Conservation (phyloP, 1,140 invertebrate species). For the Drosophila melanogaster region DNA sequence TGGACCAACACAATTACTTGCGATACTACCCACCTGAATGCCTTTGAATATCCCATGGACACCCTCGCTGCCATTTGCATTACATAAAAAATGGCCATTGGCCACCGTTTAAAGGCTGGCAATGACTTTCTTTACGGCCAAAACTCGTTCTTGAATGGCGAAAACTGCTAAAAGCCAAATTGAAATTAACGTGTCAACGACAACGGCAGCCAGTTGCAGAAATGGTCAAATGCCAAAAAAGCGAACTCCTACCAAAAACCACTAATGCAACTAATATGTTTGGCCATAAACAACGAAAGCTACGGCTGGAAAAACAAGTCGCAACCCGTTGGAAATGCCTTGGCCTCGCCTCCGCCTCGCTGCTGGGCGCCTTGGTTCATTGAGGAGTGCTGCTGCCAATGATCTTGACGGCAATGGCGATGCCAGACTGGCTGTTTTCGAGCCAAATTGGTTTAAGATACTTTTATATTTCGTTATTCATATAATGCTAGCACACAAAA, state of each 20-base stretch:
- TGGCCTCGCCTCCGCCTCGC: slow-evolving; percentile 30
- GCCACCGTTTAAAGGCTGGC: slow-evolving; percentile 49
- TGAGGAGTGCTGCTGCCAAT: slow-evolving; percentile 39
- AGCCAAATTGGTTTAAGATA: neutral
- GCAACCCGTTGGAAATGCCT: slow-evolving; percentile 54
- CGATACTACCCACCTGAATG: slow-evolving; percentile 33
- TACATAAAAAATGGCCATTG: slow-evolving; percentile 56
- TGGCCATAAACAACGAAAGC: slow-evolving; percentile 79
- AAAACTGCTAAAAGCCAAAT: slow-evolving; percentile 72
- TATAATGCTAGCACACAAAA: neutral
- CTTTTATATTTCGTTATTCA: no score
- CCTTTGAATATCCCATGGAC: slow-evolving; percentile 37
- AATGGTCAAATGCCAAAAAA: slow-evolving; percentile 67
- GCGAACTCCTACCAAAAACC: slow-evolving; percentile 55
- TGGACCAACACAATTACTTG: slow-evolving; percentile 35
- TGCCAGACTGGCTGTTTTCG: neutral
- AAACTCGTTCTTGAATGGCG: slow-evolving; percentile 36
- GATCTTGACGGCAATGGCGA: slow-evolving; percentile 22
- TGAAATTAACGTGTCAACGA: slow-evolving; percentile 76
- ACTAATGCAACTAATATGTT: slow-evolving; percentile 75
- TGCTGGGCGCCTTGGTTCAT: slow-evolving; percentile 51
- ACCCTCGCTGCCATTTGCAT: slow-evolving; percentile 56
- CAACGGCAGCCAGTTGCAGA: slow-evolving; percentile 64
- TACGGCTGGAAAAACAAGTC: slow-evolving; percentile 48
- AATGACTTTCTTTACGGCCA: slow-evolving; percentile 72